Percentiles rank a stretch among this genome's conserved stretches.
Evolutionary conservation across 2,888 invertebrate species (phyloP).

Genomic region (Arrhopalites spinosus): DNA sequence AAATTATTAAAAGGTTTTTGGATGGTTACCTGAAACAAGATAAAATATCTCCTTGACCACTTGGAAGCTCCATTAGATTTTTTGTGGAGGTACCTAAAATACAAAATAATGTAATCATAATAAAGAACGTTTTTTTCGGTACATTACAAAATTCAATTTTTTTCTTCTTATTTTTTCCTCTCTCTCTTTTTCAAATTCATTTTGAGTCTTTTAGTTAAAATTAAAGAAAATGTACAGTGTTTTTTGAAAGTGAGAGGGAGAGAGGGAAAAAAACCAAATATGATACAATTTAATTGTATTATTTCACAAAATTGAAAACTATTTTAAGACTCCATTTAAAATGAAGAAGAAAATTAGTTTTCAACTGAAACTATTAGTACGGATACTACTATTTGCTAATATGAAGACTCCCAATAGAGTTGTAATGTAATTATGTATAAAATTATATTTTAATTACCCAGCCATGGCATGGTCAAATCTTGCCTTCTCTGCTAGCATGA

Average conservation of each 20-base stretch:
- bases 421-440: too few species aligned
- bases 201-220: background rate
- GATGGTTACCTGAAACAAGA: conserved; percentile 74
- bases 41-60: conserved; percentile 85
- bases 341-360: too few species aligned
- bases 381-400: too few species aligned
- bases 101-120: too few species aligned
- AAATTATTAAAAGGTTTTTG: too few species aligned
- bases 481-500: conserved; percentile 84
- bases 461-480: conserved; percentile 74
- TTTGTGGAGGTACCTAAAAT: conserved; percentile 85
- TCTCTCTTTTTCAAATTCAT: background rate
- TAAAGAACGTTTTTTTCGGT: background rate
- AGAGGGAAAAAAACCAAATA: too few species aligned
- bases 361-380: too few species aligned
- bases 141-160: background rate
- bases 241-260: too few species aligned
- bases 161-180: background rate
- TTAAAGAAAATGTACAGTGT: background rate
- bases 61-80: conserved; percentile 82
- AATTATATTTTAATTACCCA: conserved; percentile 64
- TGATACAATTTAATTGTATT: too few species aligned
- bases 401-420: too few species aligned
- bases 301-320: too few species aligned
- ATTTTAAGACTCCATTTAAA: too few species aligned